Evolutionary conservation across 1,140 invertebrate genomes (phyloP).

Genomic region (Protaetia brevitarsis): DNA sequence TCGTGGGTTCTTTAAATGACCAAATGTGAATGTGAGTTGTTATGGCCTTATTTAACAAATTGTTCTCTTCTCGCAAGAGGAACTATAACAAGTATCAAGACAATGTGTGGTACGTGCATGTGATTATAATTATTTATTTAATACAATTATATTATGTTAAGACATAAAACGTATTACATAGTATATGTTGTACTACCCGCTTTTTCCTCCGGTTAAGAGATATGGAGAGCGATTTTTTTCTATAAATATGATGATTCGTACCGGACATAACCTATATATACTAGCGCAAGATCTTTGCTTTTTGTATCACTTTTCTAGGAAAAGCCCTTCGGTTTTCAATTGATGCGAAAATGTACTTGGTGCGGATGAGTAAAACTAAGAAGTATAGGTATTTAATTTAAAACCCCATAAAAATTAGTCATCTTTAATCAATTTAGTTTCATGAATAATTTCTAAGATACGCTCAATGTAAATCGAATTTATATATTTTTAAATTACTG

Average conservation of each 20-base stretch:
- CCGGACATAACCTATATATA: conserved; percentile 9
- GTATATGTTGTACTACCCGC: neutral
- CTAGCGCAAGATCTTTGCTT: neutral
- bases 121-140: conserved; percentile 11
- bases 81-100: conserved; percentile 34
- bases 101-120: conserved; percentile 32
- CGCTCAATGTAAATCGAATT: too few species aligned
- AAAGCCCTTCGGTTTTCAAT: neutral
- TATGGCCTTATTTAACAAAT: conserved; percentile 54
- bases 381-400: too few species aligned
- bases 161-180: neutral
- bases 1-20: conserved; percentile 37
- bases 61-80: conserved; percentile 47
- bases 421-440: too few species aligned
- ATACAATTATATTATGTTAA: neutral
- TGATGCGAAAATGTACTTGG: neutral
- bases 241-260: conserved; percentile 12
- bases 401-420: too few species aligned
- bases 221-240: neutral
- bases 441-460: too few species aligned
- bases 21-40: conserved; percentile 44
- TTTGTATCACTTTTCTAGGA: neutral
- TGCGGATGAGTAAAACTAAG: too few species aligned
- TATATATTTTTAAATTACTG: too few species aligned
- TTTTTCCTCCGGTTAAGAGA: neutral